Evolutionary conservation across 1,140 invertebrate genomes (phyloP), one percentile per base, ranked within the genome.

Genomic region (Zophobas morio): DNA sequence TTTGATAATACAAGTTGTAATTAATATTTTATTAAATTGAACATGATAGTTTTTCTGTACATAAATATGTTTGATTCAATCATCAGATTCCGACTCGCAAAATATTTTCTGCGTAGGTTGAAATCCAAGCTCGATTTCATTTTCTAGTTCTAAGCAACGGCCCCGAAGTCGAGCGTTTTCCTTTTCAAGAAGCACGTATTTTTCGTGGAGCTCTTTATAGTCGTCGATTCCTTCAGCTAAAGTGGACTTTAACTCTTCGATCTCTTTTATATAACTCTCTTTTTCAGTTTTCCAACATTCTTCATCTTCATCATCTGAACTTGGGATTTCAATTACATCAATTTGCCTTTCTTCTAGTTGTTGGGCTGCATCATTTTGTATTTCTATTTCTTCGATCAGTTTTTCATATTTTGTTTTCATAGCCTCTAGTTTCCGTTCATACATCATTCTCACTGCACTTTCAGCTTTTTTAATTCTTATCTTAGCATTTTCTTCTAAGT

Each of bases 251-350:
- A 46, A 46, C 3, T 4, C 42, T 46, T 46, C 3, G 42, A 46
- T 3, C 8, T 46, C 8, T 46, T 46, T 46, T 8, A 4, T 46
- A 46, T 46, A 20, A 20, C 6, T 46, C 42, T 8, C 42, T 46
- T 46, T 46, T 46, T 46, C 42, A 46, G 42, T 46, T 46, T 4
- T 8, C 3, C 42, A 3, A 4, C 6, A 46, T 46, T 20, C 20
- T 20, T 46, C 42, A 46, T 46, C 42, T 46, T 51, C 49, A n/a
- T 51, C 49, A 51, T 51, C 49, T 4, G 49, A 51, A 20, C 49
- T 51, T 2, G 42, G 8, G 8, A 46, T 46, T 51, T 20, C 49
- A 6, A 51, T 20, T 51, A 51, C n/a, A 20, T 6, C 20, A 20
- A 20, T 20, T 20, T 20, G 20, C 20, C 20, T 20, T 20, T 20